Evolutionary conservation across 2,888 invertebrate genomes (phyloP).

Genomic region (Drosophila anomalipes): DNA sequence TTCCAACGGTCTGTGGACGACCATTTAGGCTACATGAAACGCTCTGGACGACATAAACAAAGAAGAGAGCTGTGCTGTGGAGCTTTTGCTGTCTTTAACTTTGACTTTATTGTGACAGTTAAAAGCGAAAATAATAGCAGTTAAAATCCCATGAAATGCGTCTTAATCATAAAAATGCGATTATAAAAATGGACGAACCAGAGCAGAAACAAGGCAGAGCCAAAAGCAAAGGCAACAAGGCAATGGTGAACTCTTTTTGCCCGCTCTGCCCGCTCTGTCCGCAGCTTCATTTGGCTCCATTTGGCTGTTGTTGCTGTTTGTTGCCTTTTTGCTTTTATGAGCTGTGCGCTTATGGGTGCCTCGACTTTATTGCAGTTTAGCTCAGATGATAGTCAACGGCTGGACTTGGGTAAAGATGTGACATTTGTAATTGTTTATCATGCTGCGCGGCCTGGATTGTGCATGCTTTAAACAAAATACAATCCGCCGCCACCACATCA

Average conservation of each 20-base stretch:
- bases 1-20: slow-evolving; percentile 3
- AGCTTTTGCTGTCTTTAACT: slow-evolving; percentile 77
- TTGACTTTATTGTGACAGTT: slow-evolving; percentile 81
- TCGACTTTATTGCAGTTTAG: slow-evolving; percentile 69
- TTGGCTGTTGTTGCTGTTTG: slow-evolving; percentile 47
- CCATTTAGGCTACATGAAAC: slow-evolving; percentile 42
- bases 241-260: slow-evolving; percentile 55
- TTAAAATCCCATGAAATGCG: slow-evolving; percentile 81
- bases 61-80: slow-evolving; percentile 43
- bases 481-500: neutral
- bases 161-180: slow-evolving; percentile 83
- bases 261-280: neutral
- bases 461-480: slow-evolving; percentile 24
- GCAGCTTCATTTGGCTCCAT: slow-evolving; percentile 26
- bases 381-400: slow-evolving; percentile 17
- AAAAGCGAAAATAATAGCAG: slow-evolving; percentile 82
- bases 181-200: slow-evolving; percentile 76
- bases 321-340: slow-evolving; percentile 71
- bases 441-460: slow-evolving; percentile 29
- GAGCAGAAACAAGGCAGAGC: slow-evolving; percentile 18
- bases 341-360: slow-evolving; percentile 63
- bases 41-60: slow-evolving; percentile 65
- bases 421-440: slow-evolving; percentile 75
- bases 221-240: slow-evolving; percentile 3
- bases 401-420: slow-evolving; percentile 35